phyloP scores from a whole-genome alignment of 2,888 invertebrate genomes.

The Oithona nana region DNA sequence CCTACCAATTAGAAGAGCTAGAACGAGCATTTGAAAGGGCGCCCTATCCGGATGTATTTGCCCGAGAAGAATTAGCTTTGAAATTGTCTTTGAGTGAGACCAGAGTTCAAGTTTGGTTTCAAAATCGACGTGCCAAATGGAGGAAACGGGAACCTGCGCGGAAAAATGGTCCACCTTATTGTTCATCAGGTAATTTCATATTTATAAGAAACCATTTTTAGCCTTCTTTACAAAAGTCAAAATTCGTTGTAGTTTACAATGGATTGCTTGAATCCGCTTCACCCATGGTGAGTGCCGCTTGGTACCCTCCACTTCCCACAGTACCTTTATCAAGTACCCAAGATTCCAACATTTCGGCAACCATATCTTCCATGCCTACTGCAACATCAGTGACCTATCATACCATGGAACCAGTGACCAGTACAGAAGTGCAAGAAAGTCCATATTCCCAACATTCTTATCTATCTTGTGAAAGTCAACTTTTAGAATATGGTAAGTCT shows the following conservation, averaged over 20 bases:
- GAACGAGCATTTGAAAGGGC: conserved; percentile 85
- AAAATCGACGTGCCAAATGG: conserved; percentile 83
- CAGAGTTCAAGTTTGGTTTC: conserved; percentile 54
- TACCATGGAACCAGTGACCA: background rate
- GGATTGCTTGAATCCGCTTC: background rate
- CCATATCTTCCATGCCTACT: too few relatives aligned
- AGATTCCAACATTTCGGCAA: background rate
- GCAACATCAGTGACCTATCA: background rate
- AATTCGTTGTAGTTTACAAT: background rate
- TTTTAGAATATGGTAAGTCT: background rate
- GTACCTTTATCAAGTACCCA: background rate
- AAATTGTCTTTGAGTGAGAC: conserved; percentile 70
- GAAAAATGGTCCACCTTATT: conserved; percentile 37
- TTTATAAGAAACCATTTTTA: too few relatives aligned
- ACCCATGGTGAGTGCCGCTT: too few relatives aligned
- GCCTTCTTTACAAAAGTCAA: background rate
- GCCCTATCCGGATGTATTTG: conserved; percentile 89
- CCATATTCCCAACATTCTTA: too few relatives aligned
- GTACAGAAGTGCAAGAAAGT: background rate
- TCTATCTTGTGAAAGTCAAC: background rate
- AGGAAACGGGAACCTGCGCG: conserved; percentile 79
- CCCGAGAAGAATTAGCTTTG: conserved; percentile 75
- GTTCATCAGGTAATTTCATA: background rate
- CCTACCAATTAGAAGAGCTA: conserved; percentile 77
- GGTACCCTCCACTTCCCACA: background rate